Conservation (phyloP, 2,113 vertebrate species). For the Hypanus sabinus region DNA sequence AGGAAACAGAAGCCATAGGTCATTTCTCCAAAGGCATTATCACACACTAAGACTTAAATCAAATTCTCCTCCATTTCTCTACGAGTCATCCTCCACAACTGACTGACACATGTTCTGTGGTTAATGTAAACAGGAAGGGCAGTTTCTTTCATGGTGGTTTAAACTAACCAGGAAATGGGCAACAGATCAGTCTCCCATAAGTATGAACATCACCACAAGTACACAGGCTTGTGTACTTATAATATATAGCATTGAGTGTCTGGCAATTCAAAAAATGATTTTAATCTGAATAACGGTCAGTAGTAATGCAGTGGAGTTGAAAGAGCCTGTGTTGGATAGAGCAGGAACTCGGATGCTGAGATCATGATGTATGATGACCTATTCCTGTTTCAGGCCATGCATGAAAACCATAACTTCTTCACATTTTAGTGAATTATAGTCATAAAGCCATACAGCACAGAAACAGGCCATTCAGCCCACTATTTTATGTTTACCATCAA, state of each 20-base stretch:
- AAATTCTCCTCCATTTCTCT: constrained; percentile 1
- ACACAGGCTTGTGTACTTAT: background rate
- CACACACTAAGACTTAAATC: background rate
- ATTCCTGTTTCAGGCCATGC: no score
- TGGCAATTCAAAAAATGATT: background rate
- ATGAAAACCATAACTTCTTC: no score
- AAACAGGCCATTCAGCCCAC: no score
- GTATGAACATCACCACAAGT: background rate
- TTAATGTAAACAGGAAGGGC: constrained; percentile 29
- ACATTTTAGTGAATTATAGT: no score
- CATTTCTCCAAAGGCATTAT: constrained; percentile 17
- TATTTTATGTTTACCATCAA: background rate
- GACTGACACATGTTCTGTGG: constrained; percentile 30
- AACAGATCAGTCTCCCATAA: background rate
- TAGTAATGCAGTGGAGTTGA: background rate
- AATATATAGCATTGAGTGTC: background rate
- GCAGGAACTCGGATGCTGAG: no score
- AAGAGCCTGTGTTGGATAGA: no score
- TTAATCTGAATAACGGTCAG: background rate
- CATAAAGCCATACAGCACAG: no score
- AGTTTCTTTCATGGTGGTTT: constrained; percentile 9
- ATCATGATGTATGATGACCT: no score
- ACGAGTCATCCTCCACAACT: background rate
- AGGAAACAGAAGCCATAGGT: constrained; percentile 37
- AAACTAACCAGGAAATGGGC: constrained; percentile 27